Percentiles rank a stretch among this genome's conserved stretches.
These are phyloP conservation scores for Drosophila diplacantha DNA, from an alignment of 2,888 invertebrate species.

Conservation along the genomic window DNA sequence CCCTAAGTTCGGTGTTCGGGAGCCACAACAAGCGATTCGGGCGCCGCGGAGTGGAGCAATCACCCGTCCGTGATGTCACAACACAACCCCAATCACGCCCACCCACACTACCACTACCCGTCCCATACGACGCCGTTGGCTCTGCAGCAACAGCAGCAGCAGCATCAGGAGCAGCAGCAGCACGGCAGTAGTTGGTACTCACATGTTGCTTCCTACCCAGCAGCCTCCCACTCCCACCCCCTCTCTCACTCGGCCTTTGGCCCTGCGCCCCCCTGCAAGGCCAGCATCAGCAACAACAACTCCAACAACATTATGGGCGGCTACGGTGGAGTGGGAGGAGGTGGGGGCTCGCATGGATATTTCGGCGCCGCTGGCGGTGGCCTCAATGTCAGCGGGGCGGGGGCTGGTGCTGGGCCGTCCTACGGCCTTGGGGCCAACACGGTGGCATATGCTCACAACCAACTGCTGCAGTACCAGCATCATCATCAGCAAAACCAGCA, in stretches of 20 bases:
- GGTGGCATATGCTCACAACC: slow-evolving; percentile 69
- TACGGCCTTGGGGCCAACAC: slow-evolving; percentile 70
- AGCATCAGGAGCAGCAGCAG: slow-evolving; percentile 36
- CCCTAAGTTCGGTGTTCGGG: slow-evolving; percentile 28
- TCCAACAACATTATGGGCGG: slow-evolving; percentile 47
- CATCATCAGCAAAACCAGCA: slow-evolving; percentile 54
- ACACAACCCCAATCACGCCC: slow-evolving; percentile 48
- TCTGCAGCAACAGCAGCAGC: slow-evolving; percentile 44
- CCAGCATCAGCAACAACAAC: slow-evolving; percentile 42
- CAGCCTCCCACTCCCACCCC: slow-evolving; percentile 32
- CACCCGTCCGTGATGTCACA: slow-evolving; percentile 65
- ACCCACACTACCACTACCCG: slow-evolving; percentile 41
- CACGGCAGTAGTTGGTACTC: slow-evolving; percentile 65
- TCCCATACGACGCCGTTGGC: slow-evolving; percentile 24
- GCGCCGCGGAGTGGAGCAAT: slow-evolving; percentile 28
- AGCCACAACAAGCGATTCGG: slow-evolving; percentile 16
- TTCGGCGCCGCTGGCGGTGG: slow-evolving; percentile 50
- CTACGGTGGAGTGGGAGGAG: slow-evolving; percentile 40
- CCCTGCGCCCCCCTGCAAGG: slow-evolving; percentile 53
- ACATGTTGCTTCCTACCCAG: slow-evolving; percentile 71
- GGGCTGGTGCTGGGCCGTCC: slow-evolving; percentile 20
- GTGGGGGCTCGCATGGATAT: slow-evolving; percentile 40
- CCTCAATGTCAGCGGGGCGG: slow-evolving; percentile 38
- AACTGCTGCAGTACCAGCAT: slow-evolving; percentile 69
- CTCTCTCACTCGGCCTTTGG: slow-evolving; percentile 40